Conservation (phyloP, 2,888 invertebrate species). For the Hypercompe scribonia region DNA sequence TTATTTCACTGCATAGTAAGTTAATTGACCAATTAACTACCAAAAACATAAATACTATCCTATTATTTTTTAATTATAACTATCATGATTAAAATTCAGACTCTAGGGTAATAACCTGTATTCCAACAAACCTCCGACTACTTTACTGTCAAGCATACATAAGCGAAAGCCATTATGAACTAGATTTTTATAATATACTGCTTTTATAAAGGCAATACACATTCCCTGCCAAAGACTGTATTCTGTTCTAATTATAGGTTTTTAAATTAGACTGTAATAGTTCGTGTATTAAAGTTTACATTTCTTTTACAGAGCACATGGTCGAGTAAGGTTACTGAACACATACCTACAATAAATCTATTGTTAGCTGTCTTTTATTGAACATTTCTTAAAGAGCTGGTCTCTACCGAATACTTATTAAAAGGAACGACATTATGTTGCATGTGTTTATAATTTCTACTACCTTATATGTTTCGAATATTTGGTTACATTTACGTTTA, state of each 20-base stretch:
- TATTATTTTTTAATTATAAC: not conserved
- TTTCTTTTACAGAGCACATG: conserved; percentile 76
- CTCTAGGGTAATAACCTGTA: not conserved
- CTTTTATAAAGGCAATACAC: no score
- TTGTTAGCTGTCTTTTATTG: conserved; percentile 27
- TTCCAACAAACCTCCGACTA: no score
- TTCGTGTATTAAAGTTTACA: not conserved
- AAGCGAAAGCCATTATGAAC: no score
- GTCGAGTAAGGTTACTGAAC: conserved; percentile 71
- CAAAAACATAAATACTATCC: no score
- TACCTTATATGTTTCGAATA: no score
- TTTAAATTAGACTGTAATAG: not conserved
- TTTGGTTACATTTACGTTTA: not conserved
- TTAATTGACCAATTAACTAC: no score
- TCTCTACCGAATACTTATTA: conserved; percentile 10
- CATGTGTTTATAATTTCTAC: not conserved
- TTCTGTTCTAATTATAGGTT: no score
- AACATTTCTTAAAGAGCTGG: conserved; percentile 27
- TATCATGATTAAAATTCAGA: not conserved
- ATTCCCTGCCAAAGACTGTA: no score
- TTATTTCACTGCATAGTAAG: no score
- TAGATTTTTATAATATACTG: no score
- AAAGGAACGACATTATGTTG: not conserved
- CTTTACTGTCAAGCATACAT: no score
- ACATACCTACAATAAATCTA: conserved; percentile 27